phyloP scores from a whole-genome alignment of 2,797 vertebrate species.

The Leptatherina wallacei region DNA sequence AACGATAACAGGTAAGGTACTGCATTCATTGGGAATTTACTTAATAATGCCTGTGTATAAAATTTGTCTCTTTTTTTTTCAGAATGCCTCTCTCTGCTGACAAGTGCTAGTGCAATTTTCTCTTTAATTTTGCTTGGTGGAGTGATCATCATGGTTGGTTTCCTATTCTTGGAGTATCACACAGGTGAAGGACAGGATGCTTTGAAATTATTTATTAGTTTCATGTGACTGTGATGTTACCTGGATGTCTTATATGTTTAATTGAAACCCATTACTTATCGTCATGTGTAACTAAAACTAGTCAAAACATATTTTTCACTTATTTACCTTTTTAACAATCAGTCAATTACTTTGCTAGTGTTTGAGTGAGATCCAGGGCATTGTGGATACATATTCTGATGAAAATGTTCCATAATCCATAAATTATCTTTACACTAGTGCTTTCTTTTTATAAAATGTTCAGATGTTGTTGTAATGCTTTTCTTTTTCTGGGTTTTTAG shows the following conservation, averaged over 20 bases:
- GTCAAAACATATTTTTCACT: not conserved
- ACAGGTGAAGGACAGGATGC: conserved; percentile 82
- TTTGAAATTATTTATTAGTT: not conserved
- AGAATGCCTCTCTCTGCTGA: conserved; percentile 87
- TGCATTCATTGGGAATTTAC: not conserved
- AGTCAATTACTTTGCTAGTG: not conserved
- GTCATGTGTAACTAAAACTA: not conserved
- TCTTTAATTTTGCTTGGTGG: conserved; percentile 88
- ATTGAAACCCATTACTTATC: not conserved
- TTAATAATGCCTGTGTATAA: not conserved
- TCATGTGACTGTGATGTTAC: not conserved
- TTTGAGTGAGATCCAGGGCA: not conserved
- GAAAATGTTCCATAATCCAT: conserved; percentile 1
- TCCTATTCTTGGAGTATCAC: conserved; percentile 92
- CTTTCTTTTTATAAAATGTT: not conserved
- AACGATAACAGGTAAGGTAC: conserved; percentile 86
- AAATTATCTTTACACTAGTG: not conserved
- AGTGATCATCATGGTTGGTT: conserved; percentile 86
- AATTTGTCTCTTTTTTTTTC: conserved; percentile 4
- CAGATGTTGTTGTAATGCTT: not conserved
- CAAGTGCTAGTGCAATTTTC: conserved; percentile 85
- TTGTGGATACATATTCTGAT: not conserved
- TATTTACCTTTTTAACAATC: not conserved
- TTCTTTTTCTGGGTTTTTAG: conserved; percentile 71
- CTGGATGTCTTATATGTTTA: not conserved